These are phyloP conservation scores for Gallinago jamesoni DNA, from an alignment of 2,113 vertebrate genomes.

Conservation along the genomic window DNA sequence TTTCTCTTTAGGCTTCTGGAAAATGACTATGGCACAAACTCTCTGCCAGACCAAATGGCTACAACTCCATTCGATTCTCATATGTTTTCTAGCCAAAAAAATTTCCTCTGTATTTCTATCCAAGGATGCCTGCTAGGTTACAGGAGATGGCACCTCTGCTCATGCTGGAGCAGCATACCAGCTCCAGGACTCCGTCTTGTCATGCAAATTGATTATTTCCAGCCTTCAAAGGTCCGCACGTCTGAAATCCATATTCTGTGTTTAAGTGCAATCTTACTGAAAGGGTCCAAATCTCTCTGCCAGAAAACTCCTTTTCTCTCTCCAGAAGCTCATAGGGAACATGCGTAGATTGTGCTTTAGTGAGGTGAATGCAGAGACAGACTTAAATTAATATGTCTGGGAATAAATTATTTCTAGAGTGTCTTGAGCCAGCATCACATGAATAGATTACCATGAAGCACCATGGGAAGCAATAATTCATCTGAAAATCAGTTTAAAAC, in stretches of 20 bases:
- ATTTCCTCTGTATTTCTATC: not conserved
- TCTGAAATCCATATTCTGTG: not conserved
- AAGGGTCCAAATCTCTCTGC: constrained; percentile 14
- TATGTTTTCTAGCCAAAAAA: not conserved
- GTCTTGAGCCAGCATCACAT: constrained; percentile 39
- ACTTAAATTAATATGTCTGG: constrained; percentile 50
- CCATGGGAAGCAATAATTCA: constrained; percentile 32
- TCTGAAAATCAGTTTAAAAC: constrained; percentile 15
- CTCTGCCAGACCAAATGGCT: not conserved
- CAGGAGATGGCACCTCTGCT: not conserved
- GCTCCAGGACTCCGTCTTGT: not conserved
- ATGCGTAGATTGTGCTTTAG: constrained; percentile 29
- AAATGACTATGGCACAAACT: not conserved
- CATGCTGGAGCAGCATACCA: not conserved
- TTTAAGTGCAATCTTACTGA: constrained; percentile 29
- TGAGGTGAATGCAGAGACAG: constrained; percentile 32
- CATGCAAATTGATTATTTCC: constrained; percentile 49
- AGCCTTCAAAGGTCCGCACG: not conserved
- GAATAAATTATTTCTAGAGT: constrained; percentile 56
- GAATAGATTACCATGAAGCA: constrained; percentile 33
- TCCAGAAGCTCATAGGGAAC: not conserved
- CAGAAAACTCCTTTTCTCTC: not conserved
- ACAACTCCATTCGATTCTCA: not conserved
- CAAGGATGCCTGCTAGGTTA: not conserved
- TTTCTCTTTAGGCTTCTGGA: not conserved